A percentile compares a stretch with the other conserved stretches of the same genome.
phyloP scores from a whole-genome alignment of 2,888 invertebrate genomes.

The Loripinus fragilis region DNA sequence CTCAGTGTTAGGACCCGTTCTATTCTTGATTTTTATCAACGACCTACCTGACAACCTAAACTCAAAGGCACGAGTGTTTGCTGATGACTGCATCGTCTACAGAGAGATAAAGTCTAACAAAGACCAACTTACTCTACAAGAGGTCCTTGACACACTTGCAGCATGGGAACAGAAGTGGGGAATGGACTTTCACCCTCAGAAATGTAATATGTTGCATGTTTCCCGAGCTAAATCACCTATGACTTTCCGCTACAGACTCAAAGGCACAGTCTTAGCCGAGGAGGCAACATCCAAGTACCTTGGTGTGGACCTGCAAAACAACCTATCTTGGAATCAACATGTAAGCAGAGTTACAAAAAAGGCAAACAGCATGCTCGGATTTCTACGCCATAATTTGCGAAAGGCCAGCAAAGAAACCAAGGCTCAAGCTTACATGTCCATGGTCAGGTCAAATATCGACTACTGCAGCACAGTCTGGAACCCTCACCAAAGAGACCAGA shows the following conservation, averaged over 20 bases:
- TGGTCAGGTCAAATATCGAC: conserved; percentile 18
- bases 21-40: conserved; percentile 30
- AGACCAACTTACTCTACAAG: conserved; percentile 13
- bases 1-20: conserved; percentile 18
- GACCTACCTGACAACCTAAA: conserved; percentile 14
- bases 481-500: not conserved
- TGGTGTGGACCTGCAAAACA: not conserved
- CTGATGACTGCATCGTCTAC: conserved; percentile 33
- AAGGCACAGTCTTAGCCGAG: not conserved
- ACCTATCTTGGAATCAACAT: not conserved
- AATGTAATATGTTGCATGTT: conserved; percentile 22
- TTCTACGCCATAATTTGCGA: conserved; percentile 14
- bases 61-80: conserved; percentile 15
- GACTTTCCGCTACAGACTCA: not conserved
- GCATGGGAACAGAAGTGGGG: conserved; percentile 15
- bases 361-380: conserved; percentile 18
- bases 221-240: not conserved
- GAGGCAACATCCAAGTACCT: not conserved
- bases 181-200: conserved; percentile 31
- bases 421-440: conserved; percentile 3
- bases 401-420: conserved; percentile 9
- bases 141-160: not conserved
- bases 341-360: conserved; percentile 26
- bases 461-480: conserved; percentile 3
- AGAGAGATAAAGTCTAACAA: conserved; percentile 1